Evolutionary conservation across 1,140 invertebrate species (phyloP).

Genomic region (Halictus rubicundus): DNA sequence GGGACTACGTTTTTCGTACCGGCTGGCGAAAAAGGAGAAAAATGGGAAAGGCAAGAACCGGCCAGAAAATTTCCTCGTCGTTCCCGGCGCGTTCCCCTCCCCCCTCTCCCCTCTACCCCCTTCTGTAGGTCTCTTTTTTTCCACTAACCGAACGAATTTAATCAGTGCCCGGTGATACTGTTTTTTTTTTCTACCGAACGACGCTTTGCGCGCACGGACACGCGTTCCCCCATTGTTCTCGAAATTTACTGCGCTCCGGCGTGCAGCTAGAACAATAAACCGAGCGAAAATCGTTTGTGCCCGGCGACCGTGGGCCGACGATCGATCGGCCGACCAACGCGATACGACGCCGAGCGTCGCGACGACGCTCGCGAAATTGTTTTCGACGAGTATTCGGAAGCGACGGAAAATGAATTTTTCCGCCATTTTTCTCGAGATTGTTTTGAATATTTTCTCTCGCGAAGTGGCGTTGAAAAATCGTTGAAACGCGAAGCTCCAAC

Average conservation of each 20-base stretch:
- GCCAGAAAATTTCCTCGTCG: neutral
- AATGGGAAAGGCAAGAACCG: too few species aligned
- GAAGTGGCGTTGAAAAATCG: too few species aligned
- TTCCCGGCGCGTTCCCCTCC: too few species aligned
- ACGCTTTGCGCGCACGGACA: neutral
- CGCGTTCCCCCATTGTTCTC: neutral
- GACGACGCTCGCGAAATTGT: neutral
- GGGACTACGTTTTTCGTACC: neutral
- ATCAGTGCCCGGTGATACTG: constrained; percentile 10
- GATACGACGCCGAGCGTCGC: too few species aligned
- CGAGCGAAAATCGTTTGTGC: neutral
- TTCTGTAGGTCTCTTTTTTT: too few species aligned
- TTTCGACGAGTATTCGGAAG: too few species aligned
- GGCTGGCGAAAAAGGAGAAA: neutral
- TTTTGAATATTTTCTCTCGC: too few species aligned
- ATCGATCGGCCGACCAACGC: neutral
- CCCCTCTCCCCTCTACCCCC: too few species aligned
- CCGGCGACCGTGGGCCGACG: neutral
- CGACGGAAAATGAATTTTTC: too few species aligned
- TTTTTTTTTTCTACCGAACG: neutral
- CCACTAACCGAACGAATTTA: constrained; percentile 1
- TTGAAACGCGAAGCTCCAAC: too few species aligned
- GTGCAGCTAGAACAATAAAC: neutral
- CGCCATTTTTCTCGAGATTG: too few species aligned
- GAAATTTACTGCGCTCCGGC: neutral